Evolutionary conservation across 2,113 vertebrate species (phyloP).

Genomic region (Oryzias celebensis): DNA sequence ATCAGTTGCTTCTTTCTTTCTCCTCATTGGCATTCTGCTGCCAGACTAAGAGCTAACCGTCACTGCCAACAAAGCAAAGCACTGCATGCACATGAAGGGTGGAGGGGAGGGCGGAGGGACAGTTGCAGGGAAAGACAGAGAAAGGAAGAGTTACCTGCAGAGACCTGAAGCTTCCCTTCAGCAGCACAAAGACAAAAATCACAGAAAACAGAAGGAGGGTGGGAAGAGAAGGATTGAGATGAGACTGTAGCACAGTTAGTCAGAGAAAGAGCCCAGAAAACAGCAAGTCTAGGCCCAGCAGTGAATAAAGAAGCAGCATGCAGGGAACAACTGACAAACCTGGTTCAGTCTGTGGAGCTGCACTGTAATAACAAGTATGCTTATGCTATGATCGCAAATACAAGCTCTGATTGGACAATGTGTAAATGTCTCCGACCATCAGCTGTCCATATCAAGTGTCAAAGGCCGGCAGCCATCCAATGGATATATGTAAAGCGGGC

Average conservation of each 20-base stretch:
- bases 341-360: background rate
- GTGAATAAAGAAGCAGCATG: slow-evolving; percentile 61
- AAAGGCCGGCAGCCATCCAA: too few species aligned
- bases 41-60: slow-evolving; percentile 39
- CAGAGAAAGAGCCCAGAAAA: slow-evolving; percentile 45
- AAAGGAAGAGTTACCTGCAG: slow-evolving; percentile 86
- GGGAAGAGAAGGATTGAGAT: slow-evolving; percentile 55
- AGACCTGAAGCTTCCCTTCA: slow-evolving; percentile 98
- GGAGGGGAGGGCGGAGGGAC: background rate
- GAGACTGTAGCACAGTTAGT: slow-evolving; percentile 58
- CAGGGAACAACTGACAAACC: slow-evolving; percentile 36
- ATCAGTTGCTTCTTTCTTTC: slow-evolving; percentile 57
- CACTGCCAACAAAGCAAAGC: slow-evolving; percentile 43
- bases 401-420: too few species aligned
- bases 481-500: too few species aligned
- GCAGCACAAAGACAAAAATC: slow-evolving; percentile 70
- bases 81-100: slow-evolving; percentile 28
- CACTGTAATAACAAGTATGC: background rate
- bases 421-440: too few species aligned
- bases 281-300: slow-evolving; percentile 40
- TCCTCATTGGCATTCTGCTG: slow-evolving; percentile 69
- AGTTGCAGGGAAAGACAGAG: slow-evolving; percentile 11
- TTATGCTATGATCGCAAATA: too few species aligned
- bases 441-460: too few species aligned
- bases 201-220: slow-evolving; percentile 70